phyloP scores from a whole-genome alignment of 2,797 vertebrate species.

The Tauraco hartlaubi region DNA sequence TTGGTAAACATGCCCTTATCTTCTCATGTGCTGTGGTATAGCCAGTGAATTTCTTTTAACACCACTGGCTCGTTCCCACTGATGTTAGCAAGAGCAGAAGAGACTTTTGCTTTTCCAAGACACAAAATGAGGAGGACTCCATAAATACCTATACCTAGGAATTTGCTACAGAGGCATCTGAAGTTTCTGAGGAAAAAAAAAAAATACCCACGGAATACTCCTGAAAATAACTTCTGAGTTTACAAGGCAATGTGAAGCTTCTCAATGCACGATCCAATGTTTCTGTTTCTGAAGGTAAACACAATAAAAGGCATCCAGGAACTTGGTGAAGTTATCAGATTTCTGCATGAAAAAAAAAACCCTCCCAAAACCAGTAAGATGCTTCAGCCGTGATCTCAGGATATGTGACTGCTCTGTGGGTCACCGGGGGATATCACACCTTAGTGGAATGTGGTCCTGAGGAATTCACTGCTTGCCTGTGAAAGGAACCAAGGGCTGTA shows the following conservation, averaged over 20 bases:
- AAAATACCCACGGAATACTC: background rate
- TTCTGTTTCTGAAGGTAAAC: slow-evolving; percentile 9
- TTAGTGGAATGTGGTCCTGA: background rate
- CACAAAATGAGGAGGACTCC: background rate
- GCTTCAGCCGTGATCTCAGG: background rate
- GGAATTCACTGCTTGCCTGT: slow-evolving; percentile 29
- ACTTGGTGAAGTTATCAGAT: background rate
- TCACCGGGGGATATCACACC: slow-evolving; percentile 15
- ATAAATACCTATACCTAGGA: background rate
- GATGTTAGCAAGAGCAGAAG: background rate
- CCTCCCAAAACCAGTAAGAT: background rate
- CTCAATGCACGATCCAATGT: background rate
- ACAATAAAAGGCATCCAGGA: background rate
- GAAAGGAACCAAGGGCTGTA: slow-evolving; percentile 50
- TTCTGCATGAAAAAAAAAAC: background rate
- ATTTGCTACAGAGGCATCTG: background rate
- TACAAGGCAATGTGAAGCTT: slow-evolving; percentile 23
- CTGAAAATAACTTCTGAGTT: slow-evolving; percentile 42
- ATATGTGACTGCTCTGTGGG: background rate
- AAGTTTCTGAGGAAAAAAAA: background rate
- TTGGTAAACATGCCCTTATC: background rate
- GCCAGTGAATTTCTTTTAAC: background rate
- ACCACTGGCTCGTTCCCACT: background rate
- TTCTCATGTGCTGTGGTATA: background rate
- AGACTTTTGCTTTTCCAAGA: background rate